phyloP scores from a whole-genome alignment of 2,113 vertebrate species.

The Eptatretus burgeri region DNA sequence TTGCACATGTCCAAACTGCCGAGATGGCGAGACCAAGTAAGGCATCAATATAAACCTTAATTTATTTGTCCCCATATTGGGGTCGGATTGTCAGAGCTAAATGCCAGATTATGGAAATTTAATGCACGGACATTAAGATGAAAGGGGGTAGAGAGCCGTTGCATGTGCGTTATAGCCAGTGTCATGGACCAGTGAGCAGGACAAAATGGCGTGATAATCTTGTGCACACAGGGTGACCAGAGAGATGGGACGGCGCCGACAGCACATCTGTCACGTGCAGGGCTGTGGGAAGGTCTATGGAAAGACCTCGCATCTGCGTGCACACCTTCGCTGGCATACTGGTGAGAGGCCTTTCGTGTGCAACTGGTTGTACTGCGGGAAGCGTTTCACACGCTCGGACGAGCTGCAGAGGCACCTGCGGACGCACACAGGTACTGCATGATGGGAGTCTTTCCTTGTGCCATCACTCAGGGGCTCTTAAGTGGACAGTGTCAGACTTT shows the following conservation, averaged over 20 bases:
- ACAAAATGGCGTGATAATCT: too few species aligned
- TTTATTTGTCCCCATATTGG: too few species aligned
- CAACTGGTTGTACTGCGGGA: slow-evolving; percentile 95
- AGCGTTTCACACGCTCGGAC: slow-evolving; percentile 92
- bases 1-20: slow-evolving; percentile 94
- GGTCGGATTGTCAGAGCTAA: too few species aligned
- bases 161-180: too few species aligned
- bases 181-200: too few species aligned
- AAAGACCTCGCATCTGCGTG: slow-evolving; percentile 89
- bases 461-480: too few species aligned
- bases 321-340: slow-evolving; percentile 95
- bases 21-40: slow-evolving; percentile 86
- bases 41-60: not conserved
- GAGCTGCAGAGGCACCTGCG: slow-evolving; percentile 88
- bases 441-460: too few species aligned
- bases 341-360: slow-evolving; percentile 91
- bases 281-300: slow-evolving; percentile 96
- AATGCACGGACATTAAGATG: too few species aligned
- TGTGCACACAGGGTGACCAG: not conserved
- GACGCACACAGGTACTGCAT: slow-evolving; percentile 59
- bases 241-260: slow-evolving; percentile 63
- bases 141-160: too few species aligned
- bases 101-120: too few species aligned
- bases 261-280: slow-evolving; percentile 88
- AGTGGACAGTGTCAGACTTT: too few species aligned